phyloP scores from a whole-genome alignment of 1,140 invertebrate species.

The Phortica variegata region DNA sequence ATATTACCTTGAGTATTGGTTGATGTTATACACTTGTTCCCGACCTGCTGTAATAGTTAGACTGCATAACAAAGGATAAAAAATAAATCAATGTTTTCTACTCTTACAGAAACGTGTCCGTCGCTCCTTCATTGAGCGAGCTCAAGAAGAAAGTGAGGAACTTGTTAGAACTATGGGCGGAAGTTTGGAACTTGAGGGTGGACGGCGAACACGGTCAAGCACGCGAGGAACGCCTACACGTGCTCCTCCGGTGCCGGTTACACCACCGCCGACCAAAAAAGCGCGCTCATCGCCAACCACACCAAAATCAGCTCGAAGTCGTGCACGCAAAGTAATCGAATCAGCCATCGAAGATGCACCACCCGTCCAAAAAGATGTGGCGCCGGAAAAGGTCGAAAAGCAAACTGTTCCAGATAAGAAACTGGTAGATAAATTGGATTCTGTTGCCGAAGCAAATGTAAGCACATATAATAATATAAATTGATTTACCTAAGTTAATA shows the following conservation, averaged over 20 bases:
- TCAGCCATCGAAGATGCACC: slow-evolving; percentile 24
- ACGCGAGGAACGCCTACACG: slow-evolving; percentile 46
- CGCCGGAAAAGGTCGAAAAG: slow-evolving; percentile 1
- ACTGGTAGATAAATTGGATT: slow-evolving; percentile 20
- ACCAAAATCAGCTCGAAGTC: slow-evolving; percentile 30
- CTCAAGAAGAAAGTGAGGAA: slow-evolving; percentile 51
- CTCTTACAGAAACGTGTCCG: slow-evolving; percentile 48
- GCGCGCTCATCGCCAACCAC: slow-evolving; percentile 38
- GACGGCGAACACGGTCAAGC: slow-evolving; percentile 47
- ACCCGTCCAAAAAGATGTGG: slow-evolving; percentile 10
- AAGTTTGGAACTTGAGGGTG: slow-evolving; percentile 42
- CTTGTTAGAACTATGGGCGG: slow-evolving; percentile 51
- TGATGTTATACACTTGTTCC: no score
- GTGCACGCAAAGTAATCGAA: slow-evolving; percentile 48
- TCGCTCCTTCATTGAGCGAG: slow-evolving; percentile 44
- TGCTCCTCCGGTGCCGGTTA: slow-evolving; percentile 22
- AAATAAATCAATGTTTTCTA: no score
- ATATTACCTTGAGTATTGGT: no score
- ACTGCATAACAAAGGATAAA: no score
- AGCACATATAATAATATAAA: no score
- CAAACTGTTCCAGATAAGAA: slow-evolving; percentile 14
- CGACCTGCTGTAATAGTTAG: no score
- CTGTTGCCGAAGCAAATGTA: no score
- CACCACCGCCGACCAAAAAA: slow-evolving; percentile 52
- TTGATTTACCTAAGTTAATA: no score